These are phyloP conservation scores for Spodoptera frugiperda DNA, from an alignment of 1,140 invertebrate genomes.

Conservation along the genomic window DNA sequence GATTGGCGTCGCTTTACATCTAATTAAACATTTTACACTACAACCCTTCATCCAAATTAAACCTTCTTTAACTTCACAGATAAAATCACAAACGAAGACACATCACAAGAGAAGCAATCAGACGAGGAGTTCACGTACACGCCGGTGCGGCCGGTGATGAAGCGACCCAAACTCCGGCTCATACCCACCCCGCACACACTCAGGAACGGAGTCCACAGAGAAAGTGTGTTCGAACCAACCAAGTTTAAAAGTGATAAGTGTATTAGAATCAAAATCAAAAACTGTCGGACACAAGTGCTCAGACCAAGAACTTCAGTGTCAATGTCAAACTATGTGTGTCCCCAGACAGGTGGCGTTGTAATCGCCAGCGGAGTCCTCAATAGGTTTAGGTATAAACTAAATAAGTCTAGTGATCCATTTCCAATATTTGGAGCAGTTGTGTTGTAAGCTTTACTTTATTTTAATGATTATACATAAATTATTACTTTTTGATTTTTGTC, in stretches of 20 bases:
- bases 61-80: conserved; percentile 59
- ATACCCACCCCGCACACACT: conserved; percentile 51
- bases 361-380: conserved; percentile 69
- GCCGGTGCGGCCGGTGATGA: conserved; percentile 60
- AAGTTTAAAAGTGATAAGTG: conserved; percentile 57
- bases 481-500: conserved; percentile 44
- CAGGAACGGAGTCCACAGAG: conserved; percentile 54
- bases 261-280: conserved; percentile 72
- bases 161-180: conserved; percentile 65
- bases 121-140: conserved; percentile 69
- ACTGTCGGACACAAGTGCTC: conserved; percentile 61
- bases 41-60: no score
- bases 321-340: conserved; percentile 21
- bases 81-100: conserved; percentile 48
- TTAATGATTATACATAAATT: conserved; percentile 42
- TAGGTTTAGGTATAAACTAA: conserved; percentile 78
- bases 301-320: conserved; percentile 50
- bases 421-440: conserved; percentile 77
- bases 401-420: conserved; percentile 60
- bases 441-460: conserved; percentile 60
- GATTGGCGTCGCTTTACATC: no score
- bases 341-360: conserved; percentile 49
- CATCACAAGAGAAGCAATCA: conserved; percentile 56
- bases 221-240: conserved; percentile 68
- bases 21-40: no score